Evolutionary conservation across 2,888 invertebrate genomes (phyloP).

Genomic region (Apodemia hepburni): DNA sequence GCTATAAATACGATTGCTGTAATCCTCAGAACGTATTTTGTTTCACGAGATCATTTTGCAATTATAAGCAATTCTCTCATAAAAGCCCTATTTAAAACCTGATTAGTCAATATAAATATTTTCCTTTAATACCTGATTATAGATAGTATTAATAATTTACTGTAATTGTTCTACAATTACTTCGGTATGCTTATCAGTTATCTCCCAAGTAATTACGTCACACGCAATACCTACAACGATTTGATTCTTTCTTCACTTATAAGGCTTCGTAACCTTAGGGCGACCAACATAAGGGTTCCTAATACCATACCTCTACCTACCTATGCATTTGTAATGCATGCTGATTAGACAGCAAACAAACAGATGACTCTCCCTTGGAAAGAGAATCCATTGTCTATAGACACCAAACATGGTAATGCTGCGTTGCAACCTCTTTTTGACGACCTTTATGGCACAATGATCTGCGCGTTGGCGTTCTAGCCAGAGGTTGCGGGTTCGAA

Average conservation of each 20-base stretch:
- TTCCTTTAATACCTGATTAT: constrained; percentile 33
- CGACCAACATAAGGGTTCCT: too few relatives aligned
- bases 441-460: too few relatives aligned
- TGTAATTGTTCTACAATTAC: constrained; percentile 38
- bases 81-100: constrained; percentile 6
- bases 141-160: constrained; percentile 37
- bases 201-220: neutral
- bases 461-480: too few relatives aligned
- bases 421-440: too few relatives aligned
- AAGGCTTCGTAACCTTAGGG: too few relatives aligned
- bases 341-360: neutral
- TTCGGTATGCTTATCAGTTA: constrained; percentile 27
- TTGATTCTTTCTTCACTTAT: neutral
- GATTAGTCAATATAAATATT: constrained; percentile 14
- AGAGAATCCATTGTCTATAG: too few relatives aligned
- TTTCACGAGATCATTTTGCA: constrained; percentile 8
- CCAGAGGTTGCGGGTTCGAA: too few relatives aligned
- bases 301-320: too few relatives aligned
- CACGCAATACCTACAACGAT: neutral
- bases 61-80: constrained; percentile 12
- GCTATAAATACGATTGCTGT: neutral
- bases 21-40: neutral
- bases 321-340: too few relatives aligned
- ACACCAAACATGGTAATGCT: too few relatives aligned
- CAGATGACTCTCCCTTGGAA: too few relatives aligned